These are phyloP conservation scores for Sinocyclocheilus anophthalmus DNA, from an alignment of 2,113 vertebrate species.

Conservation along the genomic window DNA sequence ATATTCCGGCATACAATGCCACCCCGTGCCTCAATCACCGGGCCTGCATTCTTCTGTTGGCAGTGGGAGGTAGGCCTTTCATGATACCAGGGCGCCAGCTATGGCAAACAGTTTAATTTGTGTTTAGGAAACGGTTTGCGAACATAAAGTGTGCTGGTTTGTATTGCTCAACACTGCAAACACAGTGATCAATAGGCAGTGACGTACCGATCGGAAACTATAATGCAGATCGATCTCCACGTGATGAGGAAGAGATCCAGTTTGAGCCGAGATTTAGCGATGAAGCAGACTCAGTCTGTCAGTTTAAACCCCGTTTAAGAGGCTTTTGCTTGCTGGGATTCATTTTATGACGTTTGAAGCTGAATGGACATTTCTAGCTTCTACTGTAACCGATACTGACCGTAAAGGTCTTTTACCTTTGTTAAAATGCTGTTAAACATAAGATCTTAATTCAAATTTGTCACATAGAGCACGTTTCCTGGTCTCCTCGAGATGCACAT, in stretches of 20 bases:
- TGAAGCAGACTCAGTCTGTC: not conserved
- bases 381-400: not conserved
- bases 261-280: constrained; percentile 25
- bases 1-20: constrained; percentile 58
- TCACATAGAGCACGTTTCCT: not conserved
- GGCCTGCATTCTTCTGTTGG: constrained; percentile 37
- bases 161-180: constrained; percentile 25
- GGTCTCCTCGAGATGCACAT: constrained; percentile 47
- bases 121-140: not conserved
- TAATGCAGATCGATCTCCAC: constrained; percentile 47
- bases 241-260: constrained; percentile 10
- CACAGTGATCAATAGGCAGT: constrained; percentile 27
- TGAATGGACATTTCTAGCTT: constrained; percentile 12
- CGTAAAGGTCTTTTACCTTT: not conserved
- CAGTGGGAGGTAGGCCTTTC: constrained; percentile 45
- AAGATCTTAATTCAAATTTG: not conserved
- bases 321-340: constrained; percentile 25
- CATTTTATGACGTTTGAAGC: constrained; percentile 8
- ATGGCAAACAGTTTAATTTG: constrained; percentile 15
- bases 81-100: constrained; percentile 32
- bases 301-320: constrained; percentile 11
- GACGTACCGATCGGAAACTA: constrained; percentile 14
- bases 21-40: constrained; percentile 50
- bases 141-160: not conserved
- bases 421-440: constrained; percentile 6